phyloP scores from a whole-genome alignment of 2,797 vertebrate species.

The Clarias pachynema region DNA sequence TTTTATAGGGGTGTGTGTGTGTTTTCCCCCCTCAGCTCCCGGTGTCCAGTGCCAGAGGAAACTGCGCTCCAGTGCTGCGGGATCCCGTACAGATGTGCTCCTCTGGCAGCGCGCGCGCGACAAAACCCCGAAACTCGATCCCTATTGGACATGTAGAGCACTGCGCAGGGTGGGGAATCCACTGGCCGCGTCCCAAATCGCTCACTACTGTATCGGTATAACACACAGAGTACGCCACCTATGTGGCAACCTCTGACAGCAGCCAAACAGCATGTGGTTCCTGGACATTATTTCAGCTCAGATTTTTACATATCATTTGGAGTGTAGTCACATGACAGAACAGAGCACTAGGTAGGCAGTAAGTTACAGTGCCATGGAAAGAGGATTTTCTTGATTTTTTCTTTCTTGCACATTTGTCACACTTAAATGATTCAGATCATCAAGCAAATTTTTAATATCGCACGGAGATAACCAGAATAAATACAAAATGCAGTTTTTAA shows the following conservation, averaged over 20 bases:
- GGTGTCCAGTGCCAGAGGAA: not conserved
- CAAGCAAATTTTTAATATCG: too few species aligned
- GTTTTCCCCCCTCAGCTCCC: not conserved
- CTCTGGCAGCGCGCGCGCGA: not conserved
- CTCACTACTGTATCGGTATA: not conserved
- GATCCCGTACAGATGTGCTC: not conserved
- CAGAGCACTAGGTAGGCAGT: not conserved
- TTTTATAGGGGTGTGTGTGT: not conserved
- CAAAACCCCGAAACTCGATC: not conserved
- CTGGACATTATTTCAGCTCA: not conserved
- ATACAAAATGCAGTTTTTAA: too few species aligned
- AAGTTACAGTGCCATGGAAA: too few species aligned
- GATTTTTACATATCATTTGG: not conserved
- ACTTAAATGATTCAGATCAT: too few species aligned
- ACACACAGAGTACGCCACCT: conserved; percentile 14
- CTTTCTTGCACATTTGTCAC: too few species aligned
- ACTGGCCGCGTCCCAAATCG: conserved; percentile 15
- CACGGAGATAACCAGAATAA: too few species aligned
- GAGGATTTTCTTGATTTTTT: too few species aligned
- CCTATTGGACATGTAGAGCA: conserved; percentile 19
- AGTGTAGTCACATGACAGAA: too few species aligned
- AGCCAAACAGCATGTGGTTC: not conserved
- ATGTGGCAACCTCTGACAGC: not conserved
- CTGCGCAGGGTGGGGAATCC: conserved; percentile 18
- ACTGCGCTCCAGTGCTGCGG: not conserved